These are phyloP conservation scores for Metacarcinus magister DNA, from an alignment of 2,888 invertebrate genomes.

Conservation along the genomic window DNA sequence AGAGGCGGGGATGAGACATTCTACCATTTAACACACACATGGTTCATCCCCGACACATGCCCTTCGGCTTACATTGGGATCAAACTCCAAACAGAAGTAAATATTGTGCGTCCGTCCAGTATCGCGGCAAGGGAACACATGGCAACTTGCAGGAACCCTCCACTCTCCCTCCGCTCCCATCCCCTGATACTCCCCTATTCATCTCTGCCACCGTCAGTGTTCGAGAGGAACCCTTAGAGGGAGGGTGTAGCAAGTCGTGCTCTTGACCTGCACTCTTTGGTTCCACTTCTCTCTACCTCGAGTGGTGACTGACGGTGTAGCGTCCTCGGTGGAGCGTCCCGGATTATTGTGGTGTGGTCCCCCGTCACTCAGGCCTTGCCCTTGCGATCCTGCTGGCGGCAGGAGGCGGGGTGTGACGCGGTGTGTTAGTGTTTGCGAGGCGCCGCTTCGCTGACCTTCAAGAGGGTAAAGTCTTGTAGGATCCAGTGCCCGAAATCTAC, in stretches of 20 bases:
- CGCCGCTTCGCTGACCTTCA: constrained; percentile 32
- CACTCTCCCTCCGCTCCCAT: background rate
- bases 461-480: background rate
- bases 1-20: background rate
- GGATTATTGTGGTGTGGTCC: background rate
- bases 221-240: background rate
- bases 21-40: background rate
- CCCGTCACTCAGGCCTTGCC: background rate
- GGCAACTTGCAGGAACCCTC: background rate
- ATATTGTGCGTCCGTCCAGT: background rate
- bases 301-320: constrained; percentile 26
- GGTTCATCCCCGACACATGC: background rate
- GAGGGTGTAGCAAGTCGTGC: background rate
- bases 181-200: background rate
- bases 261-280: background rate
- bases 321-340: background rate
- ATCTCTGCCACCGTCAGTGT: constrained; percentile 17
- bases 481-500: background rate
- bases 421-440: constrained; percentile 43
- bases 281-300: background rate
- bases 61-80: background rate
- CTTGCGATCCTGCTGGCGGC: background rate
- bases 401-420: constrained; percentile 40
- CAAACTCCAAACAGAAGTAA: background rate
- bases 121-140: background rate